Evolutionary conservation across 2,888 invertebrate species (phyloP).

Genomic region (Eulithis testata): DNA sequence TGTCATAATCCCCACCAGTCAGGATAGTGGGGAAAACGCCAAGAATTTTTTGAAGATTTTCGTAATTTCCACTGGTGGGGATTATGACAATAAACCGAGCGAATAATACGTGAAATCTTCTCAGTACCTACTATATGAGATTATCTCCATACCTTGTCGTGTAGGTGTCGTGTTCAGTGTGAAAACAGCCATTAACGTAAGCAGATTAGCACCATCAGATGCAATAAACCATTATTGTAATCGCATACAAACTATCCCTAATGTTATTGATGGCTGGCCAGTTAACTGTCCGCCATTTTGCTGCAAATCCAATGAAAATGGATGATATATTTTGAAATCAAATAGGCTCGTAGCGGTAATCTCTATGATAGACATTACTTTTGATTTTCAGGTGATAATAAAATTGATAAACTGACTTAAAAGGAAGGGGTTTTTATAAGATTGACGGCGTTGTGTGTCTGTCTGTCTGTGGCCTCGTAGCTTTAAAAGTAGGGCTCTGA

Average conservation of each 20-base stretch:
- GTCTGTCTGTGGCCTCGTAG: no score
- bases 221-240: conserved; percentile 18
- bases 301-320: conserved; percentile 10
- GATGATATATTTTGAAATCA: conserved; percentile 7
- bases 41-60: no score
- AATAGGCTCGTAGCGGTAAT: neutral
- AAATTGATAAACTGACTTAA: neutral
- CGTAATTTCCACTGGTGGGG: no score
- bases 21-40: no score
- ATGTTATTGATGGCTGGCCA: conserved; percentile 14
- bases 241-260: conserved; percentile 14
- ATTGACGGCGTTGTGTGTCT: no score
- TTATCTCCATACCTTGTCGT: no score
- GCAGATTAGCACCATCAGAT: conserved; percentile 17
- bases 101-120: no score
- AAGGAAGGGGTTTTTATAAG: no score
- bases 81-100: no score
- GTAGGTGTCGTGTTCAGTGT: neutral
- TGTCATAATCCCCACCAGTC: no score
- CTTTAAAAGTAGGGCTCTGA: no score
- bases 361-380: neutral
- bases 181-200: conserved; percentile 5
- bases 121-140: no score
- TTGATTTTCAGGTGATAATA: neutral
- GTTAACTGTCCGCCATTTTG: conserved; percentile 14